Evolutionary conservation across 1,140 invertebrate genomes (phyloP), one percentile per base, ranked within the genome.

Genomic region (Wasmannia auropunctata): DNA sequence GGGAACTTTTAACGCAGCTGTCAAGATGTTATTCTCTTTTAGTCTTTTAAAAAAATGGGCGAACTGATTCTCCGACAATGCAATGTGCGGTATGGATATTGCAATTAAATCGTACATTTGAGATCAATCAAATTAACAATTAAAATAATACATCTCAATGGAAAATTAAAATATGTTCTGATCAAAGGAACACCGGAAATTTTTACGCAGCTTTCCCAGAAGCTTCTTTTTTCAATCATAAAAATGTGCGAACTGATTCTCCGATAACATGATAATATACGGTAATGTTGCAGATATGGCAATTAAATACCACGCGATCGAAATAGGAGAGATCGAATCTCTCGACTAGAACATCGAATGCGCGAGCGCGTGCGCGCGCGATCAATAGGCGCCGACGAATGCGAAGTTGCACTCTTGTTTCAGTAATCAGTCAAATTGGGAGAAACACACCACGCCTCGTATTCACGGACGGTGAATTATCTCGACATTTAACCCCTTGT

Each of bases 401-500:
- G 60, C 60, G 28, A 65, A 79, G 60, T 51, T 56, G 51, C 31
- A 72, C 40, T 81, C 51, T 58, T 22, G 65, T 72, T 43, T 58
- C 51, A 72, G 34, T 46, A 83, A 74, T 83, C 79, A 34, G 54
- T 83, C 79, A 83, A 83, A 83, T 83, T 83, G 51, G 51, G 51
- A 74, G 79, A 74, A 81, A 74, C 79, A 74, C 79, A 74, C 79
- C 67, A 83, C 79, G 79, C 67, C 67, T 83, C 25, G 67, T 28
- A 83, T 83, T 83, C 79, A 74, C 37, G 51, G 37, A 58, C 67
- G 51, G 79, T 83, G 28, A 83, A 83, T 83, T 83, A 83, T 83
- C 79, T 74, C 79, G 79, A 83, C 79, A 74, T 83, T 83, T 83
- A 83, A 83, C 79, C 67, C 79, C 51, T 60, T 83, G 67, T 83